Evolutionary conservation across 2,113 vertebrate species (phyloP), one percentile per base, ranked within the genome.

Genomic region (Bungarus multicinctus): DNA sequence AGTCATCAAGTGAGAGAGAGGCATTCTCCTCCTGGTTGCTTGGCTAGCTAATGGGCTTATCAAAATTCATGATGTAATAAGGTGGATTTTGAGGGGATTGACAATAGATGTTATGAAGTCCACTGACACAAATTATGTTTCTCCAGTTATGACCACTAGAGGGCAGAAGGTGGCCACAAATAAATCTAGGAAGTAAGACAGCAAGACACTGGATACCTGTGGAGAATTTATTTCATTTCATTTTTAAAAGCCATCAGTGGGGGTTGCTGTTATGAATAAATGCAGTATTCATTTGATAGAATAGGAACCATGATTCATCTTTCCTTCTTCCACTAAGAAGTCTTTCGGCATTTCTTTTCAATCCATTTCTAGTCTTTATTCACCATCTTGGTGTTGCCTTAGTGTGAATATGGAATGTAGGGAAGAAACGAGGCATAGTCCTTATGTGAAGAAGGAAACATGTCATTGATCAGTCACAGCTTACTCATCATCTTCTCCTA

Each of bases 61-160:
- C 97, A 97, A 98, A 98, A 98, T 98, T 97, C 97, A 98, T 98
- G 98, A 98, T 98, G 96, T 97, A 98, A 96, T 98, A 97, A 97
- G 96, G 96, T 97, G 95, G 93, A 96, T 96, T 96, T 96, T 94
- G 88, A 92, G 92, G 85, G 92, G 89, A 94, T 96, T 85, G 91
- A 96, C 97, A 97, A 95, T 95, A 95, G 86, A 94, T 90, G 86
- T 47, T 91, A 95, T 95, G 96, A 96, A 94, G 85, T 92, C 74
- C 90, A 85, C 94, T 96, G 96, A 96, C 97, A 96, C 89, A 90
- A 90, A 92, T 30, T 27, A 90, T 43, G 93, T 93, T 93, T 89
- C 69, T 57, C 52, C 11, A 27, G 55, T 16, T 69, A 69, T 60
- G 54, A 5, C 97, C 98, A 97, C 97, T 94, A 97, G 98, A 96